A percentile compares a stretch with the other conserved stretches of the same genome.
These are phyloP conservation scores for Neolamprologus caudopunctatus DNA, from an alignment of 2,113 vertebrate species.

Conservation along the genomic window DNA sequence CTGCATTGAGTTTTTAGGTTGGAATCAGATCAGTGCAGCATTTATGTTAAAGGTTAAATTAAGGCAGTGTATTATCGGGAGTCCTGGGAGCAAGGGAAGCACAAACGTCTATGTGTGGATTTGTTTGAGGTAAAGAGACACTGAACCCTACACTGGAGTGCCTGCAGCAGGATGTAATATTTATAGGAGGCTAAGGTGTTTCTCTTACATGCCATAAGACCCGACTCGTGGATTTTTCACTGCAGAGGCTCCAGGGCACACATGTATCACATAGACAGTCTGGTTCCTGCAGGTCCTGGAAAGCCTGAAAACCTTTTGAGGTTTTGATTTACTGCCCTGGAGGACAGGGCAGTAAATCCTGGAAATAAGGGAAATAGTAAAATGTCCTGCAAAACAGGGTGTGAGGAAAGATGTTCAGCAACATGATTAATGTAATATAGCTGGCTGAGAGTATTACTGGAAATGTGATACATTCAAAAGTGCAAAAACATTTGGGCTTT, in stretches of 20 bases:
- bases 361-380: neutral
- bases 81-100: neutral
- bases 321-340: neutral
- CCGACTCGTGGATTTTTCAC: neutral
- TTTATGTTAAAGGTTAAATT: neutral
- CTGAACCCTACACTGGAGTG: neutral
- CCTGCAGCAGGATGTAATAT: slow-evolving; percentile 47
- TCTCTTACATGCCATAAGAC: slow-evolving; percentile 35
- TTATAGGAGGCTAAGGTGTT: slow-evolving; percentile 35
- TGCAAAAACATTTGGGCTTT: neutral
- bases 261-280: neutral
- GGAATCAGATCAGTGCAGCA: neutral
- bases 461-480: neutral
- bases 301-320: neutral
- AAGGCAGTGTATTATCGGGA: neutral
- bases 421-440: neutral
- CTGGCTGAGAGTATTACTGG: neutral
- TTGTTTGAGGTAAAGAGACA: slow-evolving; percentile 23
- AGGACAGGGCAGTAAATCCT: neutral
- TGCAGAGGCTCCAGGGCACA: neutral
- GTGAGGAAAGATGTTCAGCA: neutral
- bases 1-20: neutral
- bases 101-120: neutral
- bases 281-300: neutral
- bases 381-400: neutral